These are phyloP conservation scores for Cacatua alba DNA, from an alignment of 2,113 vertebrate species.

Conservation along the genomic window DNA sequence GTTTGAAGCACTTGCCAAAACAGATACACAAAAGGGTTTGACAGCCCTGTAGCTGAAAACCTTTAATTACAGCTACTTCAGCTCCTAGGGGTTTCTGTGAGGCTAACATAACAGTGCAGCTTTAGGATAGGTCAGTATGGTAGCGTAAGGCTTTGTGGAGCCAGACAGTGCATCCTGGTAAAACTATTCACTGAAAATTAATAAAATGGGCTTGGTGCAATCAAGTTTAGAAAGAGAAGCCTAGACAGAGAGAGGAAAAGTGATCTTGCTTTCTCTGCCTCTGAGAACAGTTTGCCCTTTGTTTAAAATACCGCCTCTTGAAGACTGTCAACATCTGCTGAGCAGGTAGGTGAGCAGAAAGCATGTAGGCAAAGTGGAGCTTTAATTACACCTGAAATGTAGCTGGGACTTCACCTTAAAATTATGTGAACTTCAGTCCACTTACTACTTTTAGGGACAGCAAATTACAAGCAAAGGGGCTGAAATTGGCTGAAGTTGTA, in stretches of 20 bases:
- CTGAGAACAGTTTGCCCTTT: neutral
- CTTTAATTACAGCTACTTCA: constrained; percentile 79
- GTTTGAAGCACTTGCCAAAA: constrained; percentile 77
- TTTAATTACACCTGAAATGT: neutral
- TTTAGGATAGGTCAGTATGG: constrained; percentile 33
- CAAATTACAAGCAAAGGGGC: neutral
- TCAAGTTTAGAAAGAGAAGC: neutral
- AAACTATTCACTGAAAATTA: constrained; percentile 23
- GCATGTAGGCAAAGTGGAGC: neutral
- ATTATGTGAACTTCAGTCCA: neutral
- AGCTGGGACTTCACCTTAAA: neutral
- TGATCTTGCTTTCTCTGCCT: neutral
- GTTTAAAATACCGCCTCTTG: neutral
- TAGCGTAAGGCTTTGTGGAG: neutral
- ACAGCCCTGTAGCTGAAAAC: constrained; percentile 73
- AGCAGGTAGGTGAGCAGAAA: neutral
- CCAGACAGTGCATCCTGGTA: neutral
- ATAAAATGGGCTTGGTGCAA: neutral
- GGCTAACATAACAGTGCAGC: constrained; percentile 14
- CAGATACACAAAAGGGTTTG: constrained; percentile 76
- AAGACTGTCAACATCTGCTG: neutral
- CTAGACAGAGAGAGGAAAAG: neutral
- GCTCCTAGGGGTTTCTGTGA: constrained; percentile 33
- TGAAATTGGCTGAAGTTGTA: neutral
- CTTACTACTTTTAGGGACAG: neutral